Evolutionary conservation across 2,888 invertebrate species (phyloP), one percentile per base, ranked within the genome.

Genomic region (Operophtera brumata): DNA sequence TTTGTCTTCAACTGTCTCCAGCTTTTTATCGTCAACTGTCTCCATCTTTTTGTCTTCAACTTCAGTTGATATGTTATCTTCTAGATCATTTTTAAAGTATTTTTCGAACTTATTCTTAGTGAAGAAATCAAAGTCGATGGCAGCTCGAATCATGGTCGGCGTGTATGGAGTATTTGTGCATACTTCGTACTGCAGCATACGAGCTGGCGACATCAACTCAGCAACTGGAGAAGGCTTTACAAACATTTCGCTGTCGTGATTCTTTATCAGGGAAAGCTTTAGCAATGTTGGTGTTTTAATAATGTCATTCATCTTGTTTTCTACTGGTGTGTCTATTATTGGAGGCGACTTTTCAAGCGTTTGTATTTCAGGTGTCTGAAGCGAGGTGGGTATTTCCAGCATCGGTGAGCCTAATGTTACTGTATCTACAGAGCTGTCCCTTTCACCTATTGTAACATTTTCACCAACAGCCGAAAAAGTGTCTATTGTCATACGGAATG

Each of bases 101-200:
- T 86, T 73, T 12, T 85, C 81, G 34, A 78, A 82, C 11, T 82
- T 86, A 49, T 83, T 78, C 65, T 86, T 83, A 45, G 62, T 82
- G 49, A 88, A 88, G 58, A 88, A 88, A 64, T 88, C 82, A 44
- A 90, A 90, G 61, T 90, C 85, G 1, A 90, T 71, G 5, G 73
- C 80, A 1, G 88, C 88, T 12, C 90, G 73, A 67, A 86, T 90
- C 87, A 90, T 89, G 3, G 90, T 89, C 1, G 89, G 89, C 10
- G 90, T 89, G 4, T 42, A 52, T 20, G 85, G 70, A 54, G 82
- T 83, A 10, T 66, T 70, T 1, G 80, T 67, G 40, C 67, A 46
- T 12, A 88, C 64, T 73, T 87, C 84, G 14, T 84, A 90, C 75
- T 89, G 88, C 45, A 90, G 67, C 87, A 88, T 88, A 75, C 70